A percentile compares a stretch with the other conserved stretches of the same genome.
Evolutionary conservation across 2,113 vertebrate genomes (phyloP).

Genomic region (Acrocephalus arundinaceus): DNA sequence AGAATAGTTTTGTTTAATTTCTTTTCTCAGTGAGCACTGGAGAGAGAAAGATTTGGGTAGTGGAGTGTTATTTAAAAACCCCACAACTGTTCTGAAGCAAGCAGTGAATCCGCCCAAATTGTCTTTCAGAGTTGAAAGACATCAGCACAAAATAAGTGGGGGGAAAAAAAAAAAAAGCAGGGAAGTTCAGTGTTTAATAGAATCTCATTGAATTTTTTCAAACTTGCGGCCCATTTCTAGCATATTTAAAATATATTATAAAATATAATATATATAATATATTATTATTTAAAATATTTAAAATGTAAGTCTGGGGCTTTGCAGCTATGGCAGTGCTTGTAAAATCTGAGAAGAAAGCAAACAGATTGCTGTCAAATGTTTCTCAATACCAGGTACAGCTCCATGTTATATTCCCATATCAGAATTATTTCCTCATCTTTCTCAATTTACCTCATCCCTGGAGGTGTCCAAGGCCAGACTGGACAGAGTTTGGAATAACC

Average conservation of each 20-base stretch:
- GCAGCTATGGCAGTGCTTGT: neutral
- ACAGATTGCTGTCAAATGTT: neutral
- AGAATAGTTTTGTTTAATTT: neutral
- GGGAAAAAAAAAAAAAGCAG: neutral
- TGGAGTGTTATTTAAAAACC: neutral
- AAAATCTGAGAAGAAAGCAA: neutral
- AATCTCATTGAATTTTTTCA: neutral
- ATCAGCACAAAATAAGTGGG: neutral
- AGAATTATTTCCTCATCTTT: neutral
- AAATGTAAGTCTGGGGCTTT: neutral
- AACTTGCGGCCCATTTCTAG: neutral
- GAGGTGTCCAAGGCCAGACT: fast-evolving
- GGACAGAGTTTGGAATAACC: fast-evolving
- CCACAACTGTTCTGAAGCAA: neutral
- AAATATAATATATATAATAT: no score
- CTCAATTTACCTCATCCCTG: neutral
- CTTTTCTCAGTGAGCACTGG: neutral
- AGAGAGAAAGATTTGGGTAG: neutral
- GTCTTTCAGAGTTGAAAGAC: neutral
- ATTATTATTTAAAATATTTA: neutral
- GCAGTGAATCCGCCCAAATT: neutral
- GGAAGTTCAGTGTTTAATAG: neutral
- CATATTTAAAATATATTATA: neutral
- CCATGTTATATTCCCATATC: no score
- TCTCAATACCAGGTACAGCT: neutral